Conservation (phyloP, 2,797 vertebrate genomes). For the Manis javanica region DNA sequence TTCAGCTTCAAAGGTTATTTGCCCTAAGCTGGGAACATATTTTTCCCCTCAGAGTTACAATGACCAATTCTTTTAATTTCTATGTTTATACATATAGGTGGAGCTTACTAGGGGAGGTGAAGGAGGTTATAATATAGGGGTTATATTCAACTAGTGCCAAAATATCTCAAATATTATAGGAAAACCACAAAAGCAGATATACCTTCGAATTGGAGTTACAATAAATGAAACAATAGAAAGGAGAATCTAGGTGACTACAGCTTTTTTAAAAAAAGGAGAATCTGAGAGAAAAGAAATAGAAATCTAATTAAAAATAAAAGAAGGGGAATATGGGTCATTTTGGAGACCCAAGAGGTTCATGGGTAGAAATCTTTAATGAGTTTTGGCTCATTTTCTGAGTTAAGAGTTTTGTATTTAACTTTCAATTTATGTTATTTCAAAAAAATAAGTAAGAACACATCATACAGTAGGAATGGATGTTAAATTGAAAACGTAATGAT, state of each 20-base stretch:
- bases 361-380: conserved; percentile 1
- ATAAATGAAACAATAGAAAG: not conserved
- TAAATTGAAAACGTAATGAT: conserved; percentile 42
- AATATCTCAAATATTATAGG: not conserved
- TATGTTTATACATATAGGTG: not conserved
- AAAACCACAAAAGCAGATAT: not conserved
- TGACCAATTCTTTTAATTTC: not conserved
- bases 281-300: not conserved
- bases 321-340: not conserved
- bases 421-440: not conserved
- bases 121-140: not conserved
- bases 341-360: not conserved
- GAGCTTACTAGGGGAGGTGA: not conserved
- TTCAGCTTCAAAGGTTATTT: no score
- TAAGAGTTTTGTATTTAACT: conserved; percentile 53
- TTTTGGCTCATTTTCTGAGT: not conserved
- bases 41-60: no score
- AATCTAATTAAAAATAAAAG: not conserved
- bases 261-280: not conserved
- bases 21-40: no score
- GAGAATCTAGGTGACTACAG: not conserved
- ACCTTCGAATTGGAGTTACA: not conserved
- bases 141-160: not conserved
- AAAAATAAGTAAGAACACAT: not conserved
- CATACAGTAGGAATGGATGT: not conserved